Base-by-base conservation (phyloP, 2,797 vertebrate genomes). In the Coregonus suidteri region DNA sequence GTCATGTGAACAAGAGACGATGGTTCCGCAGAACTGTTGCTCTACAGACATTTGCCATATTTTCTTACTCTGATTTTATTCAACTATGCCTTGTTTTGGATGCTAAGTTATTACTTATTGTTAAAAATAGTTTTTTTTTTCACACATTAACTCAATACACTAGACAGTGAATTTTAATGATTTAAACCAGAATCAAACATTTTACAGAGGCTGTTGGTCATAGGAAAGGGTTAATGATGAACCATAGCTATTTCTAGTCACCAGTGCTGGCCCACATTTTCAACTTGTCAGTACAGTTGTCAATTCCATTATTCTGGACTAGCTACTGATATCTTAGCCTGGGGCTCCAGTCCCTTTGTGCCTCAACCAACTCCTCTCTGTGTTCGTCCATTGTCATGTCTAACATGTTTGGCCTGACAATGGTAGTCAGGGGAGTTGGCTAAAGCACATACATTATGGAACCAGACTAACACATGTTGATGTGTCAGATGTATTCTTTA, bases 81-180 rank as follows among this genome's bases (percentile, higher is more conserved):
- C 87, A 90, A 89, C 86, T 87, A 88, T 84, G 87, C 93, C 91
- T 93, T 89, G 89, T 91, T 94, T 90, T 90, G 91, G 92, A 93
- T 94, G 91, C 91, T 94, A 94, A 93, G 89, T 93, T 93, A 91
- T 91, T 91, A 90, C 79, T 78, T 84, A 77, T 90, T 82, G 78
- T 68, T 81, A 76, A 94, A n/a, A 18, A 84, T 83, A 93, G 88
- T 93, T 93, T 85, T 53, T 93, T 93, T 85, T 53, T n/a, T 82
- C 67, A 82, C 83, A 85, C 56, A 59, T 79, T 78, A 82, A 83
- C 84, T 91, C 31, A 53, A 84, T 82, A 20, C 56, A 71, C 30
- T 15, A 67, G 25, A 64, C n/a, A 81, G 85, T 80, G 73, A 78
- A 86, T 76, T 37, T 80, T 80, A 89, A 85, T 80, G 85, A 88